phyloP scores from a whole-genome alignment of 2,113 vertebrate species.

The Psettodes erumei region DNA sequence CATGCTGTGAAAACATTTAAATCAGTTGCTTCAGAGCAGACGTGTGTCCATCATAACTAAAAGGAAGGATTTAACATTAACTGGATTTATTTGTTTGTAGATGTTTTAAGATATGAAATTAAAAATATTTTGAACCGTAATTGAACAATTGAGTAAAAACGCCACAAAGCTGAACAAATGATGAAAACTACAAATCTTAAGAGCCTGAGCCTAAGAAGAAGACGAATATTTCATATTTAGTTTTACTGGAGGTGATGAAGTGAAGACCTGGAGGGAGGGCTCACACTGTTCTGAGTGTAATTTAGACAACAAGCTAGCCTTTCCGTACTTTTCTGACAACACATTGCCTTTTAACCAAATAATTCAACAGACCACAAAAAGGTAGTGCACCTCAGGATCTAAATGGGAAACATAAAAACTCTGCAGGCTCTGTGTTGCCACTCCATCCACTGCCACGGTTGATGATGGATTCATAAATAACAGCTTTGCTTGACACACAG shows the following conservation, averaged over 20 bases:
- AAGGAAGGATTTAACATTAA: not conserved
- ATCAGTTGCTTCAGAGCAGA: not conserved
- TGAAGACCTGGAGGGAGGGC: not conserved
- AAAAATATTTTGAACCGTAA: not conserved
- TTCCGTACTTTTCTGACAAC: not conserved
- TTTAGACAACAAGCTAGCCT: too few relatives aligned
- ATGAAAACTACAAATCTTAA: not conserved
- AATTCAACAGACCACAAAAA: not conserved
- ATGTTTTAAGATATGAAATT: not conserved
- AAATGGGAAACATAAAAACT: not conserved
- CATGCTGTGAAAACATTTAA: constrained; percentile 1
- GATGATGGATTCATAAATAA: not conserved
- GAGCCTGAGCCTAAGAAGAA: not conserved
- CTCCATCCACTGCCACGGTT: not conserved
- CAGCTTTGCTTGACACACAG: not conserved
- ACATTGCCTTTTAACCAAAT: not conserved
- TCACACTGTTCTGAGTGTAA: not conserved
- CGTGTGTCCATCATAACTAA: not conserved
- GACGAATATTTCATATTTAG: not conserved
- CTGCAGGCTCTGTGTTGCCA: not conserved
- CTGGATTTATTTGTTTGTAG: not conserved
- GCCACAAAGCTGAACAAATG: not conserved
- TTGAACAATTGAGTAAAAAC: not conserved
- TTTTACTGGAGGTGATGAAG: not conserved
- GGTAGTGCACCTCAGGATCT: not conserved